These are phyloP conservation scores for Forbesichthys papilliferus DNA, from an alignment of 2,113 vertebrate genomes.

Conservation along the genomic window DNA sequence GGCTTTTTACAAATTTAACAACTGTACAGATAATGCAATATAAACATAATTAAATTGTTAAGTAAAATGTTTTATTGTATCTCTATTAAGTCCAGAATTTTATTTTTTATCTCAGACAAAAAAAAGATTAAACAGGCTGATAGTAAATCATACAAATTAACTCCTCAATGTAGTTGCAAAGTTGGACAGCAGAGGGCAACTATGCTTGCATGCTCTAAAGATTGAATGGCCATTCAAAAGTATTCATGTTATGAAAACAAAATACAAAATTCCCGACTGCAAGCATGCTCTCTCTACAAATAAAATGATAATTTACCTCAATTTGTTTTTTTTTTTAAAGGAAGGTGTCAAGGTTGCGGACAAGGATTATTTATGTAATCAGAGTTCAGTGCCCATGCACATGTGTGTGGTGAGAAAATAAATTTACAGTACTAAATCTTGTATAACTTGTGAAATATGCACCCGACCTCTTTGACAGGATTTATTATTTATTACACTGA, in stretches of 20 bases:
- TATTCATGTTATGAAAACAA: too few relatives aligned
- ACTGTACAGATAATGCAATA: constrained; percentile 8
- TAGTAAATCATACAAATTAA: neutral
- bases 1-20: constrained; percentile 21
- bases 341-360: neutral
- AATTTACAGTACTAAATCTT: neutral
- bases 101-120: neutral
- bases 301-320: neutral
- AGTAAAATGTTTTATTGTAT: neutral
- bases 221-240: neutral
- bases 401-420: neutral
- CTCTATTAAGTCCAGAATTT: neutral
- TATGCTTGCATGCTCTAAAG: neutral
- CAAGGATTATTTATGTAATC: neutral
- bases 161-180: neutral
- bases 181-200: constrained; percentile 2
- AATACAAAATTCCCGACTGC: too few relatives aligned
- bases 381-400: neutral
- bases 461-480: too few relatives aligned
- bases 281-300: too few relatives aligned
- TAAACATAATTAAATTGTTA: constrained; percentile 1
- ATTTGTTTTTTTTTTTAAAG: neutral
- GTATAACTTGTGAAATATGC: too few relatives aligned
- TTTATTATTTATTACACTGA: too few relatives aligned
- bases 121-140: neutral